Base-by-base conservation (phyloP, 2,113 vertebrate genomes). In the Phylloscopus trochilus region DNA sequence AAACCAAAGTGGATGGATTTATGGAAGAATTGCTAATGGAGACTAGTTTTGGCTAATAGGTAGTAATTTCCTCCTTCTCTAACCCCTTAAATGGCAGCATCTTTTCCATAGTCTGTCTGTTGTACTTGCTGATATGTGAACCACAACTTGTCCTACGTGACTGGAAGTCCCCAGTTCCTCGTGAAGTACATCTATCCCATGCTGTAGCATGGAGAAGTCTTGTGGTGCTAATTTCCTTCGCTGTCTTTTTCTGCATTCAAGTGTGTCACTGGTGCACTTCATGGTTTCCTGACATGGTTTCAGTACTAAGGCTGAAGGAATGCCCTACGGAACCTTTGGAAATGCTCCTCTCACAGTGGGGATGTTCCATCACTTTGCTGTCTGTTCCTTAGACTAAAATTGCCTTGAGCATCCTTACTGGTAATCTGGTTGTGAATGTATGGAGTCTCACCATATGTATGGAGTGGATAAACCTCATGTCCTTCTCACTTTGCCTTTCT, bases 141-240 rank as follows among this genome's bases (percentile, higher is more conserved):
- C 26, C 23, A 35, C 30, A 60, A 15, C 21, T 69, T 35, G 3
- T 73, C 51, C 9, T 60, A 10, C 5, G 7, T 0, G 0, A 35
- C 13, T 39, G 23, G 10, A 17, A 43, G 8, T 73, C 10, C 3
- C 6, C n/a, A 47, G 5, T 44, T 75, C 19, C 21, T 83, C 44
- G 52, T 6, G 41, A 10, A 41, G 7, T 15, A 7, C 4, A 13
- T 43, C 18, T 63, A 8, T 41, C 15, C 37, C 9, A 27, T 30
- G 7, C 21, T 58, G 43, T 2, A 47, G 26, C 5, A 18, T 6
- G n/a, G 13, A 46, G 5, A 66, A 56, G 23, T 37, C 41, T 27
- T 19, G 0, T 18, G 19, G 9, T 33, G 9, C 5, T 82, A 33
- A 75, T 55, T 91, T 66, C 23, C 23, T 3, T 78, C 0, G 0